phyloP scores from a whole-genome alignment of 2,888 invertebrate genomes.

The Drosophila picticornis region DNA sequence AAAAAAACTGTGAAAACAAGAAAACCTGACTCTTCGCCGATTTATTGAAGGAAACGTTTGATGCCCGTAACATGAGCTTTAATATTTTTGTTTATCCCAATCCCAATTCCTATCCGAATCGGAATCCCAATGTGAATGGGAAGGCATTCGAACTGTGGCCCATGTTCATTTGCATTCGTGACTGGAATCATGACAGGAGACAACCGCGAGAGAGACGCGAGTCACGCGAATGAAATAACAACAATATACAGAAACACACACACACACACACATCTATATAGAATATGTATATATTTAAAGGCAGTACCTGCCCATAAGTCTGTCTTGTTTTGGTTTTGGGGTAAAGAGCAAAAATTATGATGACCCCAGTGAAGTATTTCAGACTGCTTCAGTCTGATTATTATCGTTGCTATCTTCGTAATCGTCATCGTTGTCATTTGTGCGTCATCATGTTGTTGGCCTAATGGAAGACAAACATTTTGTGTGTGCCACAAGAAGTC shows the following conservation, averaged over 20 bases:
- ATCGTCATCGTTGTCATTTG: conserved; percentile 14
- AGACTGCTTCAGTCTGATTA: conserved; percentile 21
- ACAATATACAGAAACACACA: conserved; percentile 4
- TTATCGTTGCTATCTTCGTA: conserved; percentile 20
- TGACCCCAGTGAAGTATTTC: conserved; percentile 48
- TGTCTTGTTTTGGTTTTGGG: conserved; percentile 44
- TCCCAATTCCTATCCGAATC: conserved; percentile 5
- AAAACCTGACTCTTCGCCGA: conserved; percentile 34
- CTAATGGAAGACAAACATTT: conserved; percentile 81
- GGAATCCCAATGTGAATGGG: conserved; percentile 4
- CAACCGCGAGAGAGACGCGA: conserved; percentile 57
- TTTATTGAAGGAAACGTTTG: conserved; percentile 59
- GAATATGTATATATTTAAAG: conserved; percentile 33
- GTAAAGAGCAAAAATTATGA: conserved; percentile 38
- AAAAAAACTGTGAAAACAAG: not conserved
- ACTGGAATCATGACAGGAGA: conserved; percentile 69
- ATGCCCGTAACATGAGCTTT: conserved; percentile 75
- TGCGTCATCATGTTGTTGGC: conserved; percentile 59
- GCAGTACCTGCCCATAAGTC: conserved; percentile 47
- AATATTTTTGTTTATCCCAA: conserved; percentile 42
- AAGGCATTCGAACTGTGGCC: not conserved
- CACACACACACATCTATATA: not conserved
- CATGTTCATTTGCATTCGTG: conserved; percentile 77
- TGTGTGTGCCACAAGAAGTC: conserved; percentile 48
- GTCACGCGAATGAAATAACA: conserved; percentile 67